Conservation (phyloP, 2,888 invertebrate species). For the Tachina lurida region DNA sequence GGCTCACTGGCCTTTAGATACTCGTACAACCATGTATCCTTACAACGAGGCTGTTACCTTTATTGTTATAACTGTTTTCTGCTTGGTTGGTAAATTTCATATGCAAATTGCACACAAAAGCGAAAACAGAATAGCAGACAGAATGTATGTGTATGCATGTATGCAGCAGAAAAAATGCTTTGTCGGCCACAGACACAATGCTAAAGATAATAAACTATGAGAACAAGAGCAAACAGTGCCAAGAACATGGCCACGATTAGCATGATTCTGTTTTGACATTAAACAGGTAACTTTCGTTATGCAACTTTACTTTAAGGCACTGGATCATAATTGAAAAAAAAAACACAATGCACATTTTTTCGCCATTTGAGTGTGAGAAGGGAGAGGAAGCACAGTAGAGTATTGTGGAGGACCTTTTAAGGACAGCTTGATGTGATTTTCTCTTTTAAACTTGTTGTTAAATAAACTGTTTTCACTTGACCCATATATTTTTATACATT, state of each 20-base stretch:
- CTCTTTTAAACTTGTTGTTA: too few relatives aligned
- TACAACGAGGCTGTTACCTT: constrained; percentile 7
- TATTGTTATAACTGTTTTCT: constrained; percentile 35
- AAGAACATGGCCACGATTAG: constrained; percentile 55
- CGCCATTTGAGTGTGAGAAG: too few relatives aligned
- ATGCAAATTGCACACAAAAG: constrained; percentile 66
- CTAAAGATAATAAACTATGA: constrained; percentile 12
- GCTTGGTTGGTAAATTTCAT: constrained; percentile 37
- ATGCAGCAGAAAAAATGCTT: constrained; percentile 3
- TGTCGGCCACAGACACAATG: constrained; percentile 35
- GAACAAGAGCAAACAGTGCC: background rate
- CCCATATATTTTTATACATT: too few relatives aligned
- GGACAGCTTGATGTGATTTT: too few relatives aligned
- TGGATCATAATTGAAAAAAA: background rate
- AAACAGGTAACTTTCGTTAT: constrained; percentile 43
- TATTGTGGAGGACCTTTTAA: too few relatives aligned
- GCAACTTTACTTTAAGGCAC: background rate
- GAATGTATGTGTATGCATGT: too few relatives aligned
- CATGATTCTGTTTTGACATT: constrained; percentile 28
- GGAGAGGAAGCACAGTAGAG: too few relatives aligned
- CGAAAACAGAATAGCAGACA: background rate
- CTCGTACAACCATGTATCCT: background rate
- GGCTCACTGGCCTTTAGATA: constrained; percentile 17
- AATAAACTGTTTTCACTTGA: too few relatives aligned
- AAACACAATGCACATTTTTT: too few relatives aligned